Evolutionary conservation across 2,888 invertebrate species (phyloP), one percentile per base, ranked within the genome.

Genomic region (Noctuana brunneofusca): DNA sequence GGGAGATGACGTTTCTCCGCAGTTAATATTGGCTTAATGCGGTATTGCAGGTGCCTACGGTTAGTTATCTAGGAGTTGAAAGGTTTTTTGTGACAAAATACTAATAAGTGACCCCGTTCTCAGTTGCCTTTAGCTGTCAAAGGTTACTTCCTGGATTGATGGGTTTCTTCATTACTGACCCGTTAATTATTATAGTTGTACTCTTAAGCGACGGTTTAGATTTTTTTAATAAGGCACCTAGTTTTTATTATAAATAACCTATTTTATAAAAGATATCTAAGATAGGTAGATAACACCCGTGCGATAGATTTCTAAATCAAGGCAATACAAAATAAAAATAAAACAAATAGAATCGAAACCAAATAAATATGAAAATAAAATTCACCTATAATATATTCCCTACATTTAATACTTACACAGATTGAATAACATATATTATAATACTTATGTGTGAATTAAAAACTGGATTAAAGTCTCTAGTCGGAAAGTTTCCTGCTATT

Each of bases 1-100:
- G 78, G 80, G 79, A 78, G 78, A 81, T 63, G 82, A 80, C 81
- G 81, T 83, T 76, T 81, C 75, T 75, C 74, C 71, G 69, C 66
- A 64, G 70, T 75, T 76, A 75, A 74, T 78, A 75, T 72, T 73
- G 71, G 71, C 75, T 79, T 79, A 77, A 78, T 78, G 77, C 65
- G 72, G 69, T 75, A 72, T 72, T 74, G 76, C 77, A 81, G 79
- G 74, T 78, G 84, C 78, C 74, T 73, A 70, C 41, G 75, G 78
- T 68, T 72, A 73, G 69, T 73, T 71, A 73, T 75, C 82, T 83
- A 82, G 80, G 78, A 74, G 75, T 73, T 75, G 76, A 71, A 75
- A 63, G 72, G 74, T 79, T 81, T 79, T 79, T 81, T 79, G 59
- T 63, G 52, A 55, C 53, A 66, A 68, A 71, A 71, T 67, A 63